These are phyloP conservation scores for Platysteira castanea DNA, from an alignment of 2,113 vertebrate genomes.

Conservation along the genomic window DNA sequence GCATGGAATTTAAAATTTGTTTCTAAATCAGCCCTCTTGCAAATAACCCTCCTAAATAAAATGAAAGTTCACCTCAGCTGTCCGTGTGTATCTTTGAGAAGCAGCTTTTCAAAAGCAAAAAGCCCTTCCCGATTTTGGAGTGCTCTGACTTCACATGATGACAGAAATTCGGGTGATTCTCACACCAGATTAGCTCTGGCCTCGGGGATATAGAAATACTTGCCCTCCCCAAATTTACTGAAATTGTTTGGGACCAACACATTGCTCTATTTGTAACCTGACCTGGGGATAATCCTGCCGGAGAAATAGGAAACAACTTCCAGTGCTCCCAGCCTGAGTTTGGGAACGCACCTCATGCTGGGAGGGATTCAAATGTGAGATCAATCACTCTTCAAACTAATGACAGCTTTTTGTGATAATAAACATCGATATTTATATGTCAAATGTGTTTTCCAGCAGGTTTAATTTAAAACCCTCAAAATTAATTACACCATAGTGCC, in stretches of 20 bases:
- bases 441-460: background rate
- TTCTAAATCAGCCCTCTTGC: background rate
- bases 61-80: background rate
- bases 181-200: background rate
- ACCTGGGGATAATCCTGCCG: background rate
- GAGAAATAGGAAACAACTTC: background rate
- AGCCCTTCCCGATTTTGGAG: background rate
- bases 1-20: background rate
- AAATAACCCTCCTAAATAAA: background rate
- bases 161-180: background rate
- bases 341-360: background rate
- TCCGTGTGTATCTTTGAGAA: background rate
- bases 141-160: background rate
- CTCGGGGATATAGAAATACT: background rate
- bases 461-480: background rate
- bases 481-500: background rate
- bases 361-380: background rate
- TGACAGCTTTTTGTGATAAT: background rate
- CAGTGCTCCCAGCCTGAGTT: background rate
- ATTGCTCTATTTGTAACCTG: background rate
- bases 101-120: background rate
- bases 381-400: background rate
- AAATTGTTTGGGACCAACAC: background rate
- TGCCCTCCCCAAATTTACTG: background rate
- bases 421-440: background rate